Evolutionary conservation across 2,797 vertebrate species (phyloP).

Genomic region (Spinus pinus): DNA sequence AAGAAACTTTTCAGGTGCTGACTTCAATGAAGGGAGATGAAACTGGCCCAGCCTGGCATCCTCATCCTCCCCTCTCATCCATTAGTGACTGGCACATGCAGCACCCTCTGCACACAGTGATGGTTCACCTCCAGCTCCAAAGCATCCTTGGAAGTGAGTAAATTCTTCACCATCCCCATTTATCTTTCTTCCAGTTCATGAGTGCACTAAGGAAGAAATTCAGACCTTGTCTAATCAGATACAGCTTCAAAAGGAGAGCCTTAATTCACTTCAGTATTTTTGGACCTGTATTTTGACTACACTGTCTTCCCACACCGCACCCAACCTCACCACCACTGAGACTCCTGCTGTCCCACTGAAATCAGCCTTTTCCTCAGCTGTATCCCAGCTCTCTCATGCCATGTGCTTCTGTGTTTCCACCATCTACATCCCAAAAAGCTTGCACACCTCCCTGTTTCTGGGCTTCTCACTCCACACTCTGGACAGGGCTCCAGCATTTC

Average conservation of each 20-base stretch:
- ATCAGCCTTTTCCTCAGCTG: neutral
- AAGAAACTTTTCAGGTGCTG: neutral
- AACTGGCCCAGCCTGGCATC: neutral
- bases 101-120: neutral
- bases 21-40: neutral
- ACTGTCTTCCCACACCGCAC: neutral
- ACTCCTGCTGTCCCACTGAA: neutral
- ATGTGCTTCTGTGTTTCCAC: neutral
- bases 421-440: neutral
- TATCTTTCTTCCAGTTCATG: neutral
- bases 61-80: neutral
- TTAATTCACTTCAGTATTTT: neutral
- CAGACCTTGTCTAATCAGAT: neutral
- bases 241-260: neutral
- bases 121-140: neutral
- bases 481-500: neutral
- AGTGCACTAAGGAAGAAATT: neutral
- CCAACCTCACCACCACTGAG: neutral
- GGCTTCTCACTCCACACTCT: neutral
- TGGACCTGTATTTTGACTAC: neutral
- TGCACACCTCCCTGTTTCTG: accelerated
- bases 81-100: accelerated
- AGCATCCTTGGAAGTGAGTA: neutral
- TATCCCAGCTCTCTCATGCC: neutral
- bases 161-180: neutral